These are phyloP conservation scores for Lasioglossum oenotherae DNA, from an alignment of 2,888 invertebrate genomes.

Conservation along the genomic window DNA sequence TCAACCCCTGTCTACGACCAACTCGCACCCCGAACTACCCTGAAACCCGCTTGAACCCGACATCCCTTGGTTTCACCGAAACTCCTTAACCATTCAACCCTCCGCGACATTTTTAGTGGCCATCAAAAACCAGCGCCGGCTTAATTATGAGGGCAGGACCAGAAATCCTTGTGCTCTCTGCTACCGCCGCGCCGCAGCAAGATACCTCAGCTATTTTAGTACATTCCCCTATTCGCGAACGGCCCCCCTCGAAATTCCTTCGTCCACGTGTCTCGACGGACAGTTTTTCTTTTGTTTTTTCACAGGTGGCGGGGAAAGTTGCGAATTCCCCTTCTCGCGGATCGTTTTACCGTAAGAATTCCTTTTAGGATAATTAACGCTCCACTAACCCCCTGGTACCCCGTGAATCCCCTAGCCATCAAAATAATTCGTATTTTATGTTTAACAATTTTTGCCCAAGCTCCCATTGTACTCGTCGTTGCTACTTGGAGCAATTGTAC, in stretches of 20 bases:
- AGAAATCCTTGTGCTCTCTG: slow-evolving; percentile 53
- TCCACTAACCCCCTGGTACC: not conserved
- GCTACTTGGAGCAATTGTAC: not conserved
- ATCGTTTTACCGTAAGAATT: not conserved
- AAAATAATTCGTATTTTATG: not conserved
- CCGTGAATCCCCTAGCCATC: not conserved
- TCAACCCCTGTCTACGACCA: slow-evolving; percentile 7
- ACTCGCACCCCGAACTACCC: not conserved
- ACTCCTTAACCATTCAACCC: slow-evolving; percentile 82
- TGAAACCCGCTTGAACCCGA: slow-evolving; percentile 31
- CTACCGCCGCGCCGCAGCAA: slow-evolving; percentile 10
- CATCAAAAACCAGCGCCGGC: slow-evolving; percentile 82
- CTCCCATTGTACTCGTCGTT: not conserved
- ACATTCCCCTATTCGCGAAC: slow-evolving; percentile 40
- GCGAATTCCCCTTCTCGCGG: not conserved
- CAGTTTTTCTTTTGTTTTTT: not conserved
- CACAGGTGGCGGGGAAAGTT: not conserved
- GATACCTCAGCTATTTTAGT: slow-evolving; percentile 35
- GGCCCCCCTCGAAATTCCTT: slow-evolving; percentile 26
- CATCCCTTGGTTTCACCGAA: slow-evolving; percentile 70
- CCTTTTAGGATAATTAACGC: not conserved
- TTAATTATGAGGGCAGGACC: slow-evolving; percentile 81
- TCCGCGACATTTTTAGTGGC: slow-evolving; percentile 84
- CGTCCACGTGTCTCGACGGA: slow-evolving; percentile 33
- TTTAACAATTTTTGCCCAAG: not conserved